phyloP scores from a whole-genome alignment of 2,113 vertebrate species.

The Corapipo altera region DNA sequence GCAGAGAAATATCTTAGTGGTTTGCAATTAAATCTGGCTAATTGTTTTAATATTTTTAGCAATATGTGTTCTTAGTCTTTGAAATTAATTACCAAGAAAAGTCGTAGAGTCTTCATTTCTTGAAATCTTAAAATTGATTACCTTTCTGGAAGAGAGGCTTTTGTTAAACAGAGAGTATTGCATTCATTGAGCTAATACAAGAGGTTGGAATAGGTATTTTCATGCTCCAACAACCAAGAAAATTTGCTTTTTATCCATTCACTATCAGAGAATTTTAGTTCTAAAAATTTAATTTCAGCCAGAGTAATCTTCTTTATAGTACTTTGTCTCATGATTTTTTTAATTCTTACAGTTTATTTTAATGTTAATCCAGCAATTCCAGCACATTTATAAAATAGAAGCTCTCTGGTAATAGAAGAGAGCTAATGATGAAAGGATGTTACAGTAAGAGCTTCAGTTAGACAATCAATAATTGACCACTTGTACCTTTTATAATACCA shows the following conservation, averaged over 20 bases:
- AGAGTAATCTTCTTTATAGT: not conserved
- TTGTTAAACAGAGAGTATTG: not conserved
- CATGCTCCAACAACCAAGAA: not conserved
- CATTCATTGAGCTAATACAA: not conserved
- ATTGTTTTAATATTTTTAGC: not conserved
- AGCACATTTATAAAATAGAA: not conserved
- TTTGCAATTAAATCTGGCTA: conserved; percentile 11
- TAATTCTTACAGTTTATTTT: not conserved
- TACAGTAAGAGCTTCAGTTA: not conserved
- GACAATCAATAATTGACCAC: not conserved
- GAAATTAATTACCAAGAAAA: not conserved
- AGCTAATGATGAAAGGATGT: not conserved
- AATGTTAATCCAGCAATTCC: not conserved
- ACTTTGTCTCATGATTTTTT: not conserved
- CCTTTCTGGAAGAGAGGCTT: not conserved
- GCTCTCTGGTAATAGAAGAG: not conserved
- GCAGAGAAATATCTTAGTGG: not conserved
- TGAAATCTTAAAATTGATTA: not conserved
- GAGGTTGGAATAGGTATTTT: not conserved
- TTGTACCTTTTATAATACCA: not conserved
- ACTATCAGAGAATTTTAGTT: not conserved
- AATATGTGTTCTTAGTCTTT: not conserved
- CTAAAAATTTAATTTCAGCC: not conserved
- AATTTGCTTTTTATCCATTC: not conserved
- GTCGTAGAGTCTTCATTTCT: not conserved